phyloP scores from a whole-genome alignment of 2,888 invertebrate genomes.

The Thymelicus lineola region DNA sequence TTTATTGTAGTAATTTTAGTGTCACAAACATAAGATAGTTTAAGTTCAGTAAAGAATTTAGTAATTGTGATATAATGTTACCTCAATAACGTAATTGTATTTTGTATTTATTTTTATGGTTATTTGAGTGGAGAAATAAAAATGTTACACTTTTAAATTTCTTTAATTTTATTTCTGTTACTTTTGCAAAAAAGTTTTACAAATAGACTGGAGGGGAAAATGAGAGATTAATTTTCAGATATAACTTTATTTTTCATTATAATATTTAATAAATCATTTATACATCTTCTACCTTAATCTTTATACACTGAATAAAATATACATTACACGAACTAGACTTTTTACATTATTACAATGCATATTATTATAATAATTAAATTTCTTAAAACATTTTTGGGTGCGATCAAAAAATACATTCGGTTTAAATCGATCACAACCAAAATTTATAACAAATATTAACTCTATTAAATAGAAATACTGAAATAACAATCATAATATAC shows the following conservation, averaged over 20 bases:
- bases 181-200: too few relatives aligned
- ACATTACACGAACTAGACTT: slow-evolving; percentile 21
- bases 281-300: slow-evolving; percentile 17
- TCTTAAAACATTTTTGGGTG: slow-evolving; percentile 61
- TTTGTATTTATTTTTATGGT: too few relatives aligned
- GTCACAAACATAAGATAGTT: too few relatives aligned
- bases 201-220: neutral
- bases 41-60: too few relatives aligned
- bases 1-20: too few relatives aligned
- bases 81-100: too few relatives aligned
- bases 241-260: slow-evolving; percentile 30
- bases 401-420: slow-evolving; percentile 65
- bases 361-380: slow-evolving; percentile 29
- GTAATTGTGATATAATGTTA: too few relatives aligned
- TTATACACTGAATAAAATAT: slow-evolving; percentile 28
- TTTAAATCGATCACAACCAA: slow-evolving; percentile 80
- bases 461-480: slow-evolving; percentile 39
- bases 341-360: slow-evolving; percentile 28
- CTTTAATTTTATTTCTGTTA: too few relatives aligned
- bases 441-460: slow-evolving; percentile 51
- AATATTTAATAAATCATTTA: slow-evolving; percentile 32
- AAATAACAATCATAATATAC: slow-evolving; percentile 27
- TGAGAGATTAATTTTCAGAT: neutral
- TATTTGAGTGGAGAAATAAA: too few relatives aligned
- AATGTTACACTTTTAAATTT: too few relatives aligned